Evolutionary conservation across 2,113 vertebrate species (phyloP).

Genomic region (Plotosus lineatus): DNA sequence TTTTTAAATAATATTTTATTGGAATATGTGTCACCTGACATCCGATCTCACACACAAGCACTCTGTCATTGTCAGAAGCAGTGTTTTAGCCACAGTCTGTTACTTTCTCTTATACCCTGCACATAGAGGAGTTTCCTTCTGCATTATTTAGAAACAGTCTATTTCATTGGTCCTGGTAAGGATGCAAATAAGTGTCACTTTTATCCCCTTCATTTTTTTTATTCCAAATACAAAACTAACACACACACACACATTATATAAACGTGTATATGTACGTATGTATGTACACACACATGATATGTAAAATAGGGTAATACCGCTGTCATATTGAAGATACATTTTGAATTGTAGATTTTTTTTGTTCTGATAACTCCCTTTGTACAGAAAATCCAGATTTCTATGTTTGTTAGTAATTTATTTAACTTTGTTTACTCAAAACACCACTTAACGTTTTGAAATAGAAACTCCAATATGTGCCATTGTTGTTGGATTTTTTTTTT

Average conservation of each 20-base stretch:
- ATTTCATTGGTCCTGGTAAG: slow-evolving; percentile 52
- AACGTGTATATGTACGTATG: neutral
- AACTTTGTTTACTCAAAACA: slow-evolving; percentile 73
- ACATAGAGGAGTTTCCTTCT: slow-evolving; percentile 54
- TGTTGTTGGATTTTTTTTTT: too few relatives aligned
- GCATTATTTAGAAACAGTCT: slow-evolving; percentile 45
- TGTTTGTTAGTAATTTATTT: slow-evolving; percentile 84
- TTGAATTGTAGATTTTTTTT: slow-evolving; percentile 70
- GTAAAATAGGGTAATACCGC: slow-evolving; percentile 71
- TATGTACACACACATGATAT: slow-evolving; percentile 52
- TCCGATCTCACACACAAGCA: neutral
- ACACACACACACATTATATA: slow-evolving; percentile 39
- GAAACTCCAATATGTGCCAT: slow-evolving; percentile 75
- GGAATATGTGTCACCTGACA: neutral
- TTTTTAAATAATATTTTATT: neutral
- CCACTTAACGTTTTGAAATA: slow-evolving; percentile 73
- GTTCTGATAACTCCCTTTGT: slow-evolving; percentile 75
- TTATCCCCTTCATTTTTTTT: neutral
- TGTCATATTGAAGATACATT: slow-evolving; percentile 66
- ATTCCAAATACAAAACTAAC: slow-evolving; percentile 47
- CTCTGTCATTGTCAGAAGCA: slow-evolving; percentile 48
- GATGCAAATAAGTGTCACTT: slow-evolving; percentile 47
- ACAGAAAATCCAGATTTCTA: slow-evolving; percentile 81
- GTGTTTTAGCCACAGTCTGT: slow-evolving; percentile 58
- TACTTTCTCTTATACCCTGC: slow-evolving; percentile 52